Base-by-base conservation (phyloP, 2,113 vertebrate species). In the Ceyx margarethae region DNA sequence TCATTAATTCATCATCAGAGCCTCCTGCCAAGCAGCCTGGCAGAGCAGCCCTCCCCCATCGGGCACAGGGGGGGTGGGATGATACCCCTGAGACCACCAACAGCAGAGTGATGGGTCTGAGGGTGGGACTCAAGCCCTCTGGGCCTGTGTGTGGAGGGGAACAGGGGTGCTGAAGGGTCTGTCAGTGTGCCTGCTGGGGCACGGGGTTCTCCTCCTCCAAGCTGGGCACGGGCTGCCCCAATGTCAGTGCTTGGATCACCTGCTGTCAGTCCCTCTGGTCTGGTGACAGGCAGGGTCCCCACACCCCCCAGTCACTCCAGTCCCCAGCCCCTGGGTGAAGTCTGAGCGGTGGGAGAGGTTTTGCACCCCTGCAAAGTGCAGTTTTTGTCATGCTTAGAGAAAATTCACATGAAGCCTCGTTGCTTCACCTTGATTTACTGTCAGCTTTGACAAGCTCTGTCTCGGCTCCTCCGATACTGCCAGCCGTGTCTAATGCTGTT, bases 341-440 rank as follows among this genome's bases (percentile, higher is more conserved):
- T 17, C 67, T 17, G n/a, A 35, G 35, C 65, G 40, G 13, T n/a
- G 15, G 17, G 35, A 87, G 62, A 35, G 29, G 22, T 40, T 43
- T 6, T 21, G 35, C 46, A 37, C 17, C 11, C 15, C 29, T 11
- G 10, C 65, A 74, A 19, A 40, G 33, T 2, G 1, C 37, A 11
- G 17, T 2, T 77, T 76, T 73, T 25, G 50, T 61, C 66, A 23
- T 1, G 10, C 56, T 56, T 51, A 74, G 75, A 12, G 50, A 48
- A 89, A 35, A 53, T 31, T 54, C 51, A 3, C 56, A 26, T 8
- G 35, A 64, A 92, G 69, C 43, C 62, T 74, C 16, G 40, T 50
- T 93, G 60, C 53, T 83, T 88, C 71, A 92, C 93, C 76, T 81
- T 95, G 81, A 95, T 92, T 94, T 95, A 81, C 51, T 83, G 51